phyloP scores from a whole-genome alignment of 2,113 vertebrate species.

The Hylia prasina region DNA sequence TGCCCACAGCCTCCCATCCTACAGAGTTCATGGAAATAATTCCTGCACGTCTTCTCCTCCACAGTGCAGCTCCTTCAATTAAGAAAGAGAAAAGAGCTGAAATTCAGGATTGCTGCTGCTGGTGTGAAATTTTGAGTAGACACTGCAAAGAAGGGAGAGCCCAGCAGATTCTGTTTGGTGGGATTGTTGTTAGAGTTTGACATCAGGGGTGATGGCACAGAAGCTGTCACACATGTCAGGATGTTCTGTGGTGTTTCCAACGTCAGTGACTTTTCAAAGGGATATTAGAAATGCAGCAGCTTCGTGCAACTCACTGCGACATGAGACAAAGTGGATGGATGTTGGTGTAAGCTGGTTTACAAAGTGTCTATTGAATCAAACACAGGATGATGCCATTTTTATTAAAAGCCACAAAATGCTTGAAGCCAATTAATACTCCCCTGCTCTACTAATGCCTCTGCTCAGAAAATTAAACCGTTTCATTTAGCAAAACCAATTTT shows the following conservation, averaged over 20 bases:
- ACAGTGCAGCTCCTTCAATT: neutral
- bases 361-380: neutral
- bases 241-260: neutral
- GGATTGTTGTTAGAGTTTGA: neutral
- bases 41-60: neutral
- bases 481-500: conserved; percentile 4
- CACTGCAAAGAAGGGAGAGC: neutral
- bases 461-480: conserved; percentile 1
- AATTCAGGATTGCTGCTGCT: neutral
- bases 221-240: neutral
- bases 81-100: neutral
- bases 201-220: neutral
- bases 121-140: neutral
- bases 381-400: conserved; percentile 1
- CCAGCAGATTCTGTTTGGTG: neutral
- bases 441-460: conserved; percentile 13
- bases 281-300: neutral
- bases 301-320: neutral
- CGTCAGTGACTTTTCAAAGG: neutral
- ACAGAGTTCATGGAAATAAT: neutral
- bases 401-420: conserved; percentile 55
- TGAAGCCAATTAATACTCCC: conserved; percentile 20
- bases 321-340: neutral
- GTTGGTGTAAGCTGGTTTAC: neutral
- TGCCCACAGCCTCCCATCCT: neutral